These are phyloP conservation scores for Hephaestus fuliginosus DNA, from an alignment of 2,797 vertebrate species.

Conservation along the genomic window DNA sequence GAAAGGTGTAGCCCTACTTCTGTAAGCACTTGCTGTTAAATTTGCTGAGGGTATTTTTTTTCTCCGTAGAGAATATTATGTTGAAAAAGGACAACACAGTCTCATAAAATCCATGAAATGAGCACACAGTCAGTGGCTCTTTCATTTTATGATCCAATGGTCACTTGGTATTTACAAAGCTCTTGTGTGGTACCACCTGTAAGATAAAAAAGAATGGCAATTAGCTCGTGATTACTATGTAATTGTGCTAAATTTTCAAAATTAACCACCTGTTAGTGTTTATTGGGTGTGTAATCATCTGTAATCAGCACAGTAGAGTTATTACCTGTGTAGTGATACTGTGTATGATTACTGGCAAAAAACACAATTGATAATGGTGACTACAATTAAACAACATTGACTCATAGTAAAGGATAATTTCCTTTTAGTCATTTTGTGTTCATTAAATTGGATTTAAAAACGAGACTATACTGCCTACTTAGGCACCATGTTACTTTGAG, in stretches of 20 bases:
- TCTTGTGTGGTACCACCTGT: neutral
- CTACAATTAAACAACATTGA: neutral
- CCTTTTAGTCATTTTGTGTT: neutral
- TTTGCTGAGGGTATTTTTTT: constrained; percentile 49
- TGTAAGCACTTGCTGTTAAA: constrained; percentile 49
- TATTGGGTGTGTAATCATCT: neutral
- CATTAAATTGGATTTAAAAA: neutral
- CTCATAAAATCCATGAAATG: constrained; percentile 31
- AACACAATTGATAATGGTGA: neutral
- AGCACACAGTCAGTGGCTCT: constrained; percentile 15
- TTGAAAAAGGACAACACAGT: constrained; percentile 34
- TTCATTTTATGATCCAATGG: constrained; percentile 14
- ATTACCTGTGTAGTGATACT: neutral
- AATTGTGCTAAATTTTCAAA: neutral
- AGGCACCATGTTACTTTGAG: neutral
- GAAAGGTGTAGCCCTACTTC: constrained; percentile 51
- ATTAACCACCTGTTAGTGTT: neutral
- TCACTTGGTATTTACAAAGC: constrained; percentile 13
- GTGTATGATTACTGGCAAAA: neutral
- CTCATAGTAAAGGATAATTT: neutral
- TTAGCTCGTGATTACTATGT: neutral
- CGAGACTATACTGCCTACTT: neutral
- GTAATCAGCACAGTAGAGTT: neutral
- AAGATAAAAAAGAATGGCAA: neutral
- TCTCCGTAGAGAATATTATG: constrained; percentile 21